Base-by-base conservation (phyloP, 2,888 invertebrate species). In the Leucania comma region DNA sequence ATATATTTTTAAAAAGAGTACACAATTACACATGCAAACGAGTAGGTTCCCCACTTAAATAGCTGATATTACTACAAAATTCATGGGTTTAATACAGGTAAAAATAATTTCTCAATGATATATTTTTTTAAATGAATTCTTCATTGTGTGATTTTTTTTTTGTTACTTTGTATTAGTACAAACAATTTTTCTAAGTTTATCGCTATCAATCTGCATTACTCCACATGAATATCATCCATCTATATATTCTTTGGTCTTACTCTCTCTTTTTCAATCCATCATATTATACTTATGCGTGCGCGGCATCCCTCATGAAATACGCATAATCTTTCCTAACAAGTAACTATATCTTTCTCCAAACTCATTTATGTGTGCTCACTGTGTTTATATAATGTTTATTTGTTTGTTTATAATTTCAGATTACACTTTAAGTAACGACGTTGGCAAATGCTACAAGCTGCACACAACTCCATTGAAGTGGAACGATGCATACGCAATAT, bases 381-480 rank as follows among this genome's bases (percentile, higher is more conserved):
- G n/a, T 48, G 48, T 53, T 14, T 0, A 20, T 9, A 17, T 1
- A 32, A 32, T 32, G 5, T n/a, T 56, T 32, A 10, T 12, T 9
- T 0, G 12, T n/a, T 32, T 12, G 2, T 56, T 56, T 6, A 35
- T 56, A 1, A 74, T 87, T 89, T 51, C 86, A 94, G 94, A 84
- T 68, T 94, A 94, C 78, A 75, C 75, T 57, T 92, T 85, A 75
- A 86, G 88, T 51, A 84, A 83, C 17, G n/a, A 63, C 1, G 42
- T 61, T 10, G 90, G 90, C 2, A 89, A 87, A 76, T 94, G 94
- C 77, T 94, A 93, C 85, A 94, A 94, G 72, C 89, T 93, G 46
- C 94, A 94, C 64, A 68, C 89, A 22, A 84, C 76, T 2, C 91
- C 93, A 0, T 75, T 81, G 73, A 91, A 86, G 48, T 95, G 95